Percentiles rank a stretch among this genome's conserved stretches.
phyloP scores from a whole-genome alignment of 1,140 invertebrate species.

The Trichoplusia ni region DNA sequence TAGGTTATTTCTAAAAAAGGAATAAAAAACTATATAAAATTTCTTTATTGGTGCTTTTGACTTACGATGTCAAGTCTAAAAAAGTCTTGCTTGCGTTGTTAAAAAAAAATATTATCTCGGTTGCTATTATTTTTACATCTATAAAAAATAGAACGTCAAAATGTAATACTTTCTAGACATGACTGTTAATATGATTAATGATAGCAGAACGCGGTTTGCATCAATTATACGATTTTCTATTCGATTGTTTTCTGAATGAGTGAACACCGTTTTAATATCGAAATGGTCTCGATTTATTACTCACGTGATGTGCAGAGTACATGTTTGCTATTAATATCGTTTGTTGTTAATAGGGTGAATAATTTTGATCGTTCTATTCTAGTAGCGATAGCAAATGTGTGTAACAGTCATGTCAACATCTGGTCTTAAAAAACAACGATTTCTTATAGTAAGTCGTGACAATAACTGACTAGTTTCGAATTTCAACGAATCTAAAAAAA shows the following conservation, averaged over 20 bases:
- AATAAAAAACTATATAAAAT: too few species aligned
- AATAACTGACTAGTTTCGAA: too few species aligned
- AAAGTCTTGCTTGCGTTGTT: too few species aligned
- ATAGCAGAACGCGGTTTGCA: constrained; percentile 44
- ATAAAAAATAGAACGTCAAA: constrained; percentile 46
- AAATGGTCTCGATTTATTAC: constrained; percentile 39
- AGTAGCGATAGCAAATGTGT: too few species aligned
- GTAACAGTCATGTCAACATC: too few species aligned
- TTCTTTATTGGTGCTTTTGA: too few species aligned
- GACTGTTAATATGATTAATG: constrained; percentile 56
- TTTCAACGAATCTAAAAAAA: too few species aligned
- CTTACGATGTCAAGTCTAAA: too few species aligned
- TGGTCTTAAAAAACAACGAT: too few species aligned
- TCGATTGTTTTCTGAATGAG: constrained; percentile 52
- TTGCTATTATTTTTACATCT: constrained; percentile 25
- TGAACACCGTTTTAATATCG: constrained; percentile 46
- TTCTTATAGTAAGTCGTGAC: too few species aligned
- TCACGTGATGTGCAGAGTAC: background rate
- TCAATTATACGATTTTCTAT: constrained; percentile 54
- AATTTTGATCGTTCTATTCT: background rate
- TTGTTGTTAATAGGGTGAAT: background rate
- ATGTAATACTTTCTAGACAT: constrained; percentile 42
- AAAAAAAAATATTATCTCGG: background rate
- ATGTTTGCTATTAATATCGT: background rate
- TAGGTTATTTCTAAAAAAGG: too few species aligned